phyloP scores from a whole-genome alignment of 2,888 invertebrate species.

The Metalampra italica region DNA sequence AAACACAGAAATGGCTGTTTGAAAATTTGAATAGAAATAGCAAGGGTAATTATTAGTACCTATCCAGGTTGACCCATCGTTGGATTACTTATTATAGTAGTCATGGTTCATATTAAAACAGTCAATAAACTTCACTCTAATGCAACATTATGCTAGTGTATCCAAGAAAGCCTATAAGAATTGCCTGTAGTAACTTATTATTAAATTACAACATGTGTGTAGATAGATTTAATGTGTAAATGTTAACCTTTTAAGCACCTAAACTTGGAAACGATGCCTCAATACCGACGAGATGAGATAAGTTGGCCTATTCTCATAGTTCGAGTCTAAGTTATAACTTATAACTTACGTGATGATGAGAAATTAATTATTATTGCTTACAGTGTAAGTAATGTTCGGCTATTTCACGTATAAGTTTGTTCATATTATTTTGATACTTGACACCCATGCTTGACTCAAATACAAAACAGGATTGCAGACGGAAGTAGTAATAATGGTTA shows the following conservation, averaged over 20 bases:
- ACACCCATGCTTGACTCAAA: neutral
- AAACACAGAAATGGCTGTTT: too few relatives aligned
- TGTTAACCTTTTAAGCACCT: slow-evolving; percentile 7
- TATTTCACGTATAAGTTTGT: neutral
- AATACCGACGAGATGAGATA: slow-evolving; percentile 54
- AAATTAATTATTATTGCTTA: slow-evolving; percentile 35
- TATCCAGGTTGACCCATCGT: too few relatives aligned
- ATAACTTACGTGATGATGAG: slow-evolving; percentile 34
- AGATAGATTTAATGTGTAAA: slow-evolving; percentile 2
- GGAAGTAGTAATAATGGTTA: too few relatives aligned
- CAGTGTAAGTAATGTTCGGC: slow-evolving; percentile 4
- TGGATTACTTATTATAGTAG: too few relatives aligned
- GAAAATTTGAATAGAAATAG: too few relatives aligned
- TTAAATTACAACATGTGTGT: slow-evolving; percentile 4
- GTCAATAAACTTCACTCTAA: too few relatives aligned
- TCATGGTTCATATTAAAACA: too few relatives aligned
- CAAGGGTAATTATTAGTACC: too few relatives aligned
- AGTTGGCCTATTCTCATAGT: slow-evolving; percentile 53
- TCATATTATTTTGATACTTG: neutral
- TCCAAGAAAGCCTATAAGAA: too few relatives aligned
- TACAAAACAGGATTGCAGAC: neutral
- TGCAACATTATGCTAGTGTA: neutral
- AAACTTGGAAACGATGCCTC: slow-evolving; percentile 39
- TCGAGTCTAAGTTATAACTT: slow-evolving; percentile 33
- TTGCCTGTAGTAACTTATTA: too few relatives aligned